A percentile compares a stretch with the other conserved stretches of the same genome.
These are phyloP conservation scores for Andrena minutula DNA, from an alignment of 2,888 invertebrate genomes.

Conservation along the genomic window DNA sequence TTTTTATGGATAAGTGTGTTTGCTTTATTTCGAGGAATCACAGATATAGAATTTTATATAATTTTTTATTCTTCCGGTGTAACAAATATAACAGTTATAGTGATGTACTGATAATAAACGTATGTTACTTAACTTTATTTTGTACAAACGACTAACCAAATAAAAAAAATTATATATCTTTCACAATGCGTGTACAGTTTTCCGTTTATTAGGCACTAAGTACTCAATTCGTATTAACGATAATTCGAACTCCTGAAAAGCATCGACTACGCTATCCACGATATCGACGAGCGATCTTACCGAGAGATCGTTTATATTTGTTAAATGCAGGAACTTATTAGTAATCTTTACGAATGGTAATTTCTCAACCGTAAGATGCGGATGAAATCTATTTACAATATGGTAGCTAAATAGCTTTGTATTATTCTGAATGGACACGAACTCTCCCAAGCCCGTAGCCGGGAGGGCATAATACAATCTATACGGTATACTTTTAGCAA, in stretches of 20 bases:
- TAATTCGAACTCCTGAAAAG: conserved; percentile 86
- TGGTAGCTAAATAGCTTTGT: conserved; percentile 85
- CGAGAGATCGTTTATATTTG: conserved; percentile 67
- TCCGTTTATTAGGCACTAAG: conserved; percentile 41
- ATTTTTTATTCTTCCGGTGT: conserved; percentile 12
- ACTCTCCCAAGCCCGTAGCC: conserved; percentile 88
- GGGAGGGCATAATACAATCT: conserved; percentile 91
- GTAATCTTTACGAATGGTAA: conserved; percentile 87
- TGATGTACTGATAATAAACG: conserved; percentile 4
- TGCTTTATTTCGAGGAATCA: not conserved
- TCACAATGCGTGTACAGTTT: conserved; percentile 21
- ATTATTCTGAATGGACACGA: conserved; percentile 82
- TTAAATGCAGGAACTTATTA: conserved; percentile 76
- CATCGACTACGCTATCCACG: conserved; percentile 83
- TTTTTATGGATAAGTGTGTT: not conserved
- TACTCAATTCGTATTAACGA: conserved; percentile 85
- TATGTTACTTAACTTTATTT: conserved; percentile 17
- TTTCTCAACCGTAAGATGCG: conserved; percentile 92
- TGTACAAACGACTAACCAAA: conserved; percentile 17
- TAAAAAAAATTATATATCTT: not conserved
- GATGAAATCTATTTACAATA: conserved; percentile 89
- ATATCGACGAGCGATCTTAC: conserved; percentile 80
- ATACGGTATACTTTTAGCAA: conserved; percentile 87
- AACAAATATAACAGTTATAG: conserved; percentile 25
- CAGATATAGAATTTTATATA: not conserved